phyloP scores from a whole-genome alignment of 2,797 vertebrate genomes.

The Artibeus lituratus region DNA sequence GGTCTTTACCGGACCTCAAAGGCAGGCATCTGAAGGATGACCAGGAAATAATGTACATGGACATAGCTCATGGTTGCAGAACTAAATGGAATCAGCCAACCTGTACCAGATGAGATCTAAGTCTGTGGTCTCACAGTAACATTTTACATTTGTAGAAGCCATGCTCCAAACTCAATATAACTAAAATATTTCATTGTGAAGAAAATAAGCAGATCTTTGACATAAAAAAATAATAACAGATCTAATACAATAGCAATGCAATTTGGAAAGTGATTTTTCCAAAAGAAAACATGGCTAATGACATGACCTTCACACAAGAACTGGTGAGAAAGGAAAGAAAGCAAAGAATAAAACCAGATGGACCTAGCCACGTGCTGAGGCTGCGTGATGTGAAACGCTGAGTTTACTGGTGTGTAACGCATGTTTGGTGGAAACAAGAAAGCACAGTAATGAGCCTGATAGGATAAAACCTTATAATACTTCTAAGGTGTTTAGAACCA shows the following conservation, averaged over 20 bases:
- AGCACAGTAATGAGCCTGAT: neutral
- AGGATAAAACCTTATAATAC: neutral
- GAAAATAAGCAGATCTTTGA: neutral
- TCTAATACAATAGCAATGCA: slow-evolving; percentile 27
- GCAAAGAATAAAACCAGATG: neutral
- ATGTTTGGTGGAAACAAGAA: neutral
- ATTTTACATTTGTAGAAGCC: neutral
- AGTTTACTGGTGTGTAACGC: neutral
- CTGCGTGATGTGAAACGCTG: neutral
- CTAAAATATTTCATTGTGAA: neutral
- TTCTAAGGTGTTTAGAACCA: neutral
- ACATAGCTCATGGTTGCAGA: neutral
- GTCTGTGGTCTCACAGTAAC: neutral
- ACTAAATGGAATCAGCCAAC: neutral
- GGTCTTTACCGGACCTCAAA: neutral
- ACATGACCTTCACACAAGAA: neutral
- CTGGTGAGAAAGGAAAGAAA: slow-evolving; percentile 22
- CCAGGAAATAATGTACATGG: neutral
- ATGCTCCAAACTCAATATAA: neutral
- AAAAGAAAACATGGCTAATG: slow-evolving; percentile 11
- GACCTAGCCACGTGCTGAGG: neutral
- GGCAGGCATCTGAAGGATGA: neutral
- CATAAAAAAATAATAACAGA: neutral
- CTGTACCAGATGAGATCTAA: neutral
- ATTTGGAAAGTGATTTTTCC: neutral